These are phyloP conservation scores for Clostera curtula DNA, from an alignment of 2,888 invertebrate species.

Conservation along the genomic window DNA sequence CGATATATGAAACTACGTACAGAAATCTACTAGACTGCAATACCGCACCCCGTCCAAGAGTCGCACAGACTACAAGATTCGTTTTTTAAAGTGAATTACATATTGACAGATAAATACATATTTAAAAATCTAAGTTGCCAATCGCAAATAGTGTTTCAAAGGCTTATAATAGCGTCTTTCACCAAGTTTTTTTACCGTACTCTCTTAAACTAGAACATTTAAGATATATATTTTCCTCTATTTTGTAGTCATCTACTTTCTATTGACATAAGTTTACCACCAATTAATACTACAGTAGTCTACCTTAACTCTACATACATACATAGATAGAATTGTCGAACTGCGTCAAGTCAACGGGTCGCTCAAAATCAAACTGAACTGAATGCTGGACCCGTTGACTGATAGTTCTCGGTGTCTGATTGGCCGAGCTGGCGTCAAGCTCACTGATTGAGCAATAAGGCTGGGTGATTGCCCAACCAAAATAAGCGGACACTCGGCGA, in stretches of 20 bases:
- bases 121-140: constrained; percentile 67
- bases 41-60: constrained; percentile 65
- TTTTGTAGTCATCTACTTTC: constrained; percentile 58
- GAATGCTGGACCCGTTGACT: constrained; percentile 41
- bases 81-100: constrained; percentile 50
- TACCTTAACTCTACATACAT: constrained; percentile 74
- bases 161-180: constrained; percentile 72
- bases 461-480: constrained; percentile 83
- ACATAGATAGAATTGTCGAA: constrained; percentile 56
- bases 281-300: constrained; percentile 63
- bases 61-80: constrained; percentile 55
- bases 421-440: constrained; percentile 56
- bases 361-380: constrained; percentile 34
- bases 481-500: constrained; percentile 72
- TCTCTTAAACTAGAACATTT: constrained; percentile 69
- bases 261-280: constrained; percentile 74
- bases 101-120: constrained; percentile 56
- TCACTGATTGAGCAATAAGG: constrained; percentile 82
- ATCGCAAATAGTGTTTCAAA: constrained; percentile 68
- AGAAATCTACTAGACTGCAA: constrained; percentile 65
- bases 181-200: constrained; percentile 68
- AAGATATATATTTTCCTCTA: constrained; percentile 51
- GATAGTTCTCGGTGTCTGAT: constrained; percentile 51
- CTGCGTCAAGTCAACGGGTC: constrained; percentile 44
- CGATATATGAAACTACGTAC: constrained; percentile 65